Conservation (phyloP, 2,888 invertebrate genomes). For the Sinotaia quadrata region DNA sequence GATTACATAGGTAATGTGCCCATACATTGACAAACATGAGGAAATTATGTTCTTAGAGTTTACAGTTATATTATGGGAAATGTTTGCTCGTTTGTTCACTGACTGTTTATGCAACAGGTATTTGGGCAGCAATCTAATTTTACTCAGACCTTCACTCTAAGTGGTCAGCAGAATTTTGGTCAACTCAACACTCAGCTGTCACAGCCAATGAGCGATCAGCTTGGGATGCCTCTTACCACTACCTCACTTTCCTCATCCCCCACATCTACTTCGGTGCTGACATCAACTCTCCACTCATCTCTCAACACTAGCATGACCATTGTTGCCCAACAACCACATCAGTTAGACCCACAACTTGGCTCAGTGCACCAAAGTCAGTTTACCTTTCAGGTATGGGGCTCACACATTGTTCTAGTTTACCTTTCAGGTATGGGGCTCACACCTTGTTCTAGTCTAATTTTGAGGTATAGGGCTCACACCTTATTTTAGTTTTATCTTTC, state of each 20-base stretch:
- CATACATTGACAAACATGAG: no score
- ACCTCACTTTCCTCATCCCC: constrained; percentile 20
- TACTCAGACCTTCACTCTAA: constrained; percentile 57
- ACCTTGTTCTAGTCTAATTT: constrained; percentile 46
- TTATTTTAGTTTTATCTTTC: no score
- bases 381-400: constrained; percentile 40
- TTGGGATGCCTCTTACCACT: constrained; percentile 11
- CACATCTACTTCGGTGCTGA: neutral
- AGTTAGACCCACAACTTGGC: constrained; percentile 19
- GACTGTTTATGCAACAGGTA: constrained; percentile 53
- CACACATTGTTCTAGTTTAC: no score
- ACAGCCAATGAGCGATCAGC: constrained; percentile 28
- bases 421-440: constrained; percentile 39
- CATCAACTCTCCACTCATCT: constrained; percentile 1
- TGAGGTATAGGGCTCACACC: constrained; percentile 37
- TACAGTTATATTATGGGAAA: no score
- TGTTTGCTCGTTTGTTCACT: no score
- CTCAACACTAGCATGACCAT: neutral
- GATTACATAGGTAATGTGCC: no score
- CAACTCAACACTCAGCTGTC: constrained; percentile 33
- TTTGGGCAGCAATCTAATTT: constrained; percentile 59
- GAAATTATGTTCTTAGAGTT: no score
- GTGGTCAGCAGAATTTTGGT: constrained; percentile 57
- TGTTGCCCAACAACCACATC: constrained; percentile 3
- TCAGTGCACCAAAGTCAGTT: constrained; percentile 34